Evolutionary conservation across 1,140 invertebrate genomes (phyloP).

Genomic region (Saccostrea echinata): DNA sequence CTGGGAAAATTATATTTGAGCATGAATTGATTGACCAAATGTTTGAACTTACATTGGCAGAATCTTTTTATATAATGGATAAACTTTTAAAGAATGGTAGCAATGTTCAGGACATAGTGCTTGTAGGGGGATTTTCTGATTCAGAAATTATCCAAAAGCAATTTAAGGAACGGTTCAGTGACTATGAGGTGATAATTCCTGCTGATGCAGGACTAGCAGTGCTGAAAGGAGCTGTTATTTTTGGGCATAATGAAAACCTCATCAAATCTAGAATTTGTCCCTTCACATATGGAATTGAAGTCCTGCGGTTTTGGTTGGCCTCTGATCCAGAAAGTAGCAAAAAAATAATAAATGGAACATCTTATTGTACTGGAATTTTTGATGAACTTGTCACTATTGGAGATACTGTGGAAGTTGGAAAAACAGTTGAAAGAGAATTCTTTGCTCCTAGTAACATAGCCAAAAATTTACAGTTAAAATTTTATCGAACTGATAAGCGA

Average conservation of each 20-base stretch:
- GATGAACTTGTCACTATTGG: neutral
- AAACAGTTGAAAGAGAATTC: neutral
- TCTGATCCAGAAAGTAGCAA: neutral
- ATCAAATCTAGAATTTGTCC: neutral
- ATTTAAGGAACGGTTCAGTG: neutral
- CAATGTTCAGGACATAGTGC: slow-evolving; percentile 20
- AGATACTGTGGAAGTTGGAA: neutral
- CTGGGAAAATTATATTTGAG: slow-evolving; percentile 18
- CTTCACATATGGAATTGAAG: slow-evolving; percentile 17
- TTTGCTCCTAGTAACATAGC: neutral
- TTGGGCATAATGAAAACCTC: slow-evolving; percentile 23
- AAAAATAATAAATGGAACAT: neutral
- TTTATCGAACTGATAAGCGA: slow-evolving; percentile 44
- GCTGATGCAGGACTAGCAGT: slow-evolving; percentile 15
- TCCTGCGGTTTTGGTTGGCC: neutral
- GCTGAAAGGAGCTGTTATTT: slow-evolving; percentile 38
- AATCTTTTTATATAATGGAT: neutral
- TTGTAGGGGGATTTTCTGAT: slow-evolving; percentile 53
- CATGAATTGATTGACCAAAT: slow-evolving; percentile 15
- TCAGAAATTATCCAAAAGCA: slow-evolving; percentile 40
- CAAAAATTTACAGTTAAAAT: slow-evolving; percentile 13
- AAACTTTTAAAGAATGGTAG: neutral
- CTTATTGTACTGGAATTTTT: neutral
- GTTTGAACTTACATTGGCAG: slow-evolving; percentile 16
- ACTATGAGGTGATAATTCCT: neutral